phyloP scores from a whole-genome alignment of 2,888 invertebrate genomes.

The Cataglyphis livida region DNA sequence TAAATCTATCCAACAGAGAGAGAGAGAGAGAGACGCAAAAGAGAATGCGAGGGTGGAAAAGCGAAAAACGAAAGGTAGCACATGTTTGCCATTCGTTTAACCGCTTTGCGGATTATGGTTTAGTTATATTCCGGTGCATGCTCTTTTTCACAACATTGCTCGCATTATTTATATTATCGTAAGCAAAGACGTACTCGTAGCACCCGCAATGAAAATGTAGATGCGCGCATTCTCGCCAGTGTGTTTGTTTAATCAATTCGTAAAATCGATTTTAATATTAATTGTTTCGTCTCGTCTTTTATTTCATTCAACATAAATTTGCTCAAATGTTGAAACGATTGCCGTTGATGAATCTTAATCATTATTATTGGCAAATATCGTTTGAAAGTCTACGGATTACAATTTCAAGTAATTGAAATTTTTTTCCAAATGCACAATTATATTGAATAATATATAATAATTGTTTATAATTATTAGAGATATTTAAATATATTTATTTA shows the following conservation, averaged over 20 bases:
- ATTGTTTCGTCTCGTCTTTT: no score
- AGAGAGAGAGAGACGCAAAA: background rate
- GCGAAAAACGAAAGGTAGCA: constrained; percentile 59
- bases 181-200: constrained; percentile 63
- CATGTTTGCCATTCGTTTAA: constrained; percentile 71
- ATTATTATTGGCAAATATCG: constrained; percentile 29
- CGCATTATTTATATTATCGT: constrained; percentile 67
- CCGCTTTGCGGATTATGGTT: constrained; percentile 31
- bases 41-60: constrained; percentile 42
- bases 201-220: constrained; percentile 6
- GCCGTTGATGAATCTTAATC: constrained; percentile 1
- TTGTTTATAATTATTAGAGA: no score
- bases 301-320: constrained; percentile 6
- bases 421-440: background rate
- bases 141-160: constrained; percentile 38
- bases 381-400: background rate
- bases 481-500: no score
- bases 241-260: constrained; percentile 32
- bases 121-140: constrained; percentile 31
- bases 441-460: no score
- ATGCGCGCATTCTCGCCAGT: no score
- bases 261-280: constrained; percentile 22
- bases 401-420: background rate
- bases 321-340: background rate
- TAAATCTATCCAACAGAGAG: constrained; percentile 42